Conservation (phyloP, 2,888 invertebrate genomes). For the Steinernema hermaphroditum region DNA sequence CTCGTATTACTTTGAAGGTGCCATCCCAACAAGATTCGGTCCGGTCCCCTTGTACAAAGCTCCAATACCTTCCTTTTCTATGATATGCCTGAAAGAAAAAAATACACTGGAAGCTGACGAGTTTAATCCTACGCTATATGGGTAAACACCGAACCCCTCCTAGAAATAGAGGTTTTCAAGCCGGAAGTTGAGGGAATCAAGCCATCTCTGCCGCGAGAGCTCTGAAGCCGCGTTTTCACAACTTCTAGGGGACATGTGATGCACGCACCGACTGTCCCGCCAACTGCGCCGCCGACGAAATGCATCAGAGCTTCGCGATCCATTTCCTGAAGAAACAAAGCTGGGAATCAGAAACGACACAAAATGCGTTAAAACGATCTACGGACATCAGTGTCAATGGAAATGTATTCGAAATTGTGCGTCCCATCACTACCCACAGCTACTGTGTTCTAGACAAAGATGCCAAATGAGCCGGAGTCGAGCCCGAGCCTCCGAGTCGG, state of each 20-base stretch:
- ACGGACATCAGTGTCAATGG: too few relatives aligned
- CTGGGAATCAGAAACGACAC: too few relatives aligned
- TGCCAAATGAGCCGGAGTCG: too few relatives aligned
- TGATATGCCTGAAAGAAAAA: constrained; percentile 40
- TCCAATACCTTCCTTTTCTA: constrained; percentile 81
- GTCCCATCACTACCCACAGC: too few relatives aligned
- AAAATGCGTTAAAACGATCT: too few relatives aligned
- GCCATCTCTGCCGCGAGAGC: constrained; percentile 41
- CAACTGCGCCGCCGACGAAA: constrained; percentile 64
- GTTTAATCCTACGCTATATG: neutral
- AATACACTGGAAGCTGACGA: neutral
- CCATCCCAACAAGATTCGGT: constrained; percentile 95
- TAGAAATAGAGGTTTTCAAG: neutral
- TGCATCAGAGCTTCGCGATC: constrained; percentile 63
- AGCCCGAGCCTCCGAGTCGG: too few relatives aligned
- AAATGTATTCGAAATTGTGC: too few relatives aligned
- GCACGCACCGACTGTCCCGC: constrained; percentile 63
- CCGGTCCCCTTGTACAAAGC: constrained; percentile 96
- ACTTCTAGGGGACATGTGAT: constrained; percentile 64
- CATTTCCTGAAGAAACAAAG: constrained; percentile 37
- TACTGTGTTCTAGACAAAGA: too few relatives aligned
- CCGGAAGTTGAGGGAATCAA: constrained; percentile 5
- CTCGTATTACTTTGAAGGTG: constrained; percentile 77
- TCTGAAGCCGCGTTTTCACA: constrained; percentile 64
- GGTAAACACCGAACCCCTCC: neutral